Percentiles rank a stretch among this genome's conserved stretches.
phyloP scores from a whole-genome alignment of 2,797 vertebrate species.

The Alfaro cultratus region DNA sequence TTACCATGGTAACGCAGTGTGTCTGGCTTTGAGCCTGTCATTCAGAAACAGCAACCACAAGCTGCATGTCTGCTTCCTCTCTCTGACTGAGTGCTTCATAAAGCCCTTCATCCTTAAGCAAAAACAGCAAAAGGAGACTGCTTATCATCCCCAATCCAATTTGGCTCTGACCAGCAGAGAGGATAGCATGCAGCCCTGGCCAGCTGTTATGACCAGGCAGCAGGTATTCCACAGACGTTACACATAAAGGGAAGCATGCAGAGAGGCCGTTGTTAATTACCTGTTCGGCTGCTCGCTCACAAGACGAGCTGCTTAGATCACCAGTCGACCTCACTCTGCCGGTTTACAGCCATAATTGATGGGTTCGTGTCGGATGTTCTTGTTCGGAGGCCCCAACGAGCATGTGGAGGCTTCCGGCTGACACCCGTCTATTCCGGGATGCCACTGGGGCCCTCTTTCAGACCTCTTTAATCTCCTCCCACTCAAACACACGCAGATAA shows the following conservation, averaged over 20 bases:
- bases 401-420: slow-evolving; percentile 41
- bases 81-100: neutral
- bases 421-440: slow-evolving; percentile 74
- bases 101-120: neutral
- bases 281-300: slow-evolving; percentile 28
- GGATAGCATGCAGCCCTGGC: neutral
- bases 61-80: neutral
- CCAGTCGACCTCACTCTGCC: slow-evolving; percentile 25
- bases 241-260: slow-evolving; percentile 7
- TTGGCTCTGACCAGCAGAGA: slow-evolving; percentile 20
- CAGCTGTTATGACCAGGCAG: slow-evolving; percentile 16
- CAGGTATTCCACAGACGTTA: slow-evolving; percentile 35
- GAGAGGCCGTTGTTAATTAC: slow-evolving; percentile 42
- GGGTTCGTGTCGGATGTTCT: slow-evolving; percentile 9
- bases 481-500: slow-evolving; percentile 57
- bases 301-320: slow-evolving; percentile 27
- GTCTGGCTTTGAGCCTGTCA: neutral
- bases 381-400: slow-evolving; percentile 40
- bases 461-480: slow-evolving; percentile 34
- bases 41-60: neutral
- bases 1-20: neutral
- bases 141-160: slow-evolving; percentile 10
- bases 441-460: slow-evolving; percentile 50
- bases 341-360: slow-evolving; percentile 38
- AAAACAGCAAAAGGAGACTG: neutral